phyloP scores from a whole-genome alignment of 1,140 invertebrate genomes.

The Lucilia cuprina region DNA sequence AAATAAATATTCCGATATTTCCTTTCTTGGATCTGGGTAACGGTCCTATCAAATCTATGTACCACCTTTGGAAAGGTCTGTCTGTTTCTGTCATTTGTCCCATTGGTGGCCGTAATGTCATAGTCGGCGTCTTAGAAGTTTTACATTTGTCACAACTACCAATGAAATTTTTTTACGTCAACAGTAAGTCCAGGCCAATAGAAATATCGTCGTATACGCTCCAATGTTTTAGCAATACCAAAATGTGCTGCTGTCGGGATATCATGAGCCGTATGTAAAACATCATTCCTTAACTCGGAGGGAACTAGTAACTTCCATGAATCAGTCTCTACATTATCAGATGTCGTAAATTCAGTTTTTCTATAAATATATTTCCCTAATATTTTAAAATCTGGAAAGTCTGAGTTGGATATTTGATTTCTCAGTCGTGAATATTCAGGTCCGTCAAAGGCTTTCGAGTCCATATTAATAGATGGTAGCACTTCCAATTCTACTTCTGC shows the following conservation, averaged over 20 bases:
- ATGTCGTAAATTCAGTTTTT: constrained; percentile 9
- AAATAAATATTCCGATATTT: constrained; percentile 4
- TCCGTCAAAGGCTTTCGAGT: constrained; percentile 23
- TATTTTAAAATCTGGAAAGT: constrained; percentile 38
- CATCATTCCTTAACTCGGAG: not conserved
- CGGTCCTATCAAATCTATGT: too few relatives aligned
- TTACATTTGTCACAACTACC: not conserved
- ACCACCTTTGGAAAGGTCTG: too few relatives aligned
- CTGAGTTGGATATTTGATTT: not conserved
- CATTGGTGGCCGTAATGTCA: not conserved
- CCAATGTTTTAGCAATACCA: not conserved
- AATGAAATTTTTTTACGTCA: not conserved
- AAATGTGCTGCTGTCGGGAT: not conserved
- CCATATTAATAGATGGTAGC: constrained; percentile 25
- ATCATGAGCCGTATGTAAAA: not conserved
- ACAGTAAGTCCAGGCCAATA: not conserved
- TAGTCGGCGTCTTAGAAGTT: not conserved
- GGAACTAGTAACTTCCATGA: constrained; percentile 8
- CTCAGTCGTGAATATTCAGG: constrained; percentile 32
- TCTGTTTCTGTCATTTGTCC: too few relatives aligned
- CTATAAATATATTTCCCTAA: constrained; percentile 37
- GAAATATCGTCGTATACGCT: not conserved
- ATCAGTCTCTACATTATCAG: not conserved
- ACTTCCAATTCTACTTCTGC: constrained; percentile 25
- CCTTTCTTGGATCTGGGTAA: not conserved